Evolutionary conservation across 2,888 invertebrate species (phyloP), one percentile per base, ranked within the genome.

Genomic region (Ochropacha duplaris): DNA sequence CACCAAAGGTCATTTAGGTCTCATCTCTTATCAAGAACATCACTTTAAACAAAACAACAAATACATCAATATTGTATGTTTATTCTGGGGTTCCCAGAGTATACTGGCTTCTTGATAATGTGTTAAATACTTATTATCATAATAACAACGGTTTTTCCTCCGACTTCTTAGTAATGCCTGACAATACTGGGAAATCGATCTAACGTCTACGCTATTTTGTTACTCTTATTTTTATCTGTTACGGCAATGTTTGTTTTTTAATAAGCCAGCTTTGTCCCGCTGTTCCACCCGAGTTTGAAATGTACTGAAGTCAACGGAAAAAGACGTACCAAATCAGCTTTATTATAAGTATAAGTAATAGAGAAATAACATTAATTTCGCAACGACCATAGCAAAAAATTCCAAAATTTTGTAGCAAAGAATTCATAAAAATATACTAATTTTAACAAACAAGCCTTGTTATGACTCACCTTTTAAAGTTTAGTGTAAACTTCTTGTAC

Each of bases 231-330:
- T 19, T 44, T 44, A 44, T 44, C 44, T 44, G 19, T 44, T 44
- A 44, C 44, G 44, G 44, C 44, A 44, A n/a, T n/a, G n/a, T n/a
- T n/a, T n/a, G n/a, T n/a, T n/a, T n/a, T n/a, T n/a, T n/a, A n/a
- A n/a, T n/a, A n/a, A n/a, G n/a, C n/a, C n/a, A n/a, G n/a, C n/a
- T 19, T 19, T 9, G 44, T 44, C 19, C 2, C 19, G 19, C 8
- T 44, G 56, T 55, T 57, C 59, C 61, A 61, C 54, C 52, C 60
- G 39, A 54, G 55, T n/a, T n/a, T n/a, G n/a, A n/a, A n/a, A n/a
- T n/a, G n/a, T n/a, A n/a, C n/a, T n/a, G n/a, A n/a, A n/a, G n/a
- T n/a, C n/a, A n/a, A n/a, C n/a, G n/a, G n/a, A n/a, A n/a, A n/a
- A n/a, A n/a, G n/a, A n/a, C n/a, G n/a, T n/a, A n/a, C n/a, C n/a